Percentiles rank a stretch among this genome's conserved stretches.
Conservation (phyloP, 2,797 vertebrate species). For the Sebastes cheni region DNA sequence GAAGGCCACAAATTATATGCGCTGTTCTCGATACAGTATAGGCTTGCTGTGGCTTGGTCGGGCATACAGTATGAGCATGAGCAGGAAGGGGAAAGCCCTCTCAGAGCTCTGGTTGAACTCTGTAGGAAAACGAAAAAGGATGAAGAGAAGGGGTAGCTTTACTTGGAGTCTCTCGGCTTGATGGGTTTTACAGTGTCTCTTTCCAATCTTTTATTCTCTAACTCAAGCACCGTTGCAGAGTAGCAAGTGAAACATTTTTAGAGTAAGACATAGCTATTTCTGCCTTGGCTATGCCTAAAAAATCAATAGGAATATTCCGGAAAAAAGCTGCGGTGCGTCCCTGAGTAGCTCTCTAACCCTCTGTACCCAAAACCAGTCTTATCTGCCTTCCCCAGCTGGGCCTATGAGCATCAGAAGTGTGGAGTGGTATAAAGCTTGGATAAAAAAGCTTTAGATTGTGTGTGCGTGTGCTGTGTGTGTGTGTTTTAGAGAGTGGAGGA, state of each 20-base stretch:
- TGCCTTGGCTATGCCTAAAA: slow-evolving; percentile 37
- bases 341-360: slow-evolving; percentile 53
- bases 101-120: slow-evolving; percentile 24
- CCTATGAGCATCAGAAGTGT: slow-evolving; percentile 49
- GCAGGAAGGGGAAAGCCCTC: slow-evolving; percentile 19
- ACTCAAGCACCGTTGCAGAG: slow-evolving; percentile 12
- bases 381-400: slow-evolving; percentile 70
- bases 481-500: neutral
- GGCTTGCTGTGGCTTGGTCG: neutral
- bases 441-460: slow-evolving; percentile 30
- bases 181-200: slow-evolving; percentile 30
- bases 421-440: slow-evolving; percentile 41
- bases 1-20: slow-evolving; percentile 42
- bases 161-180: slow-evolving; percentile 18
- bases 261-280: slow-evolving; percentile 59
- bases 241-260: slow-evolving; percentile 40
- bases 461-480: slow-evolving; percentile 16
- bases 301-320: slow-evolving; percentile 65
- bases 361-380: slow-evolving; percentile 59
- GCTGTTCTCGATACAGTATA: neutral
- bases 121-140: neutral
- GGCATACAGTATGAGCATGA: slow-evolving; percentile 2
- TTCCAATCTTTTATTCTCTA: slow-evolving; percentile 16
- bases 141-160: slow-evolving; percentile 10
- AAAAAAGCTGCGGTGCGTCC: slow-evolving; percentile 44